phyloP scores from a whole-genome alignment of 1,140 invertebrate species.

The Drosophila miranda region DNA sequence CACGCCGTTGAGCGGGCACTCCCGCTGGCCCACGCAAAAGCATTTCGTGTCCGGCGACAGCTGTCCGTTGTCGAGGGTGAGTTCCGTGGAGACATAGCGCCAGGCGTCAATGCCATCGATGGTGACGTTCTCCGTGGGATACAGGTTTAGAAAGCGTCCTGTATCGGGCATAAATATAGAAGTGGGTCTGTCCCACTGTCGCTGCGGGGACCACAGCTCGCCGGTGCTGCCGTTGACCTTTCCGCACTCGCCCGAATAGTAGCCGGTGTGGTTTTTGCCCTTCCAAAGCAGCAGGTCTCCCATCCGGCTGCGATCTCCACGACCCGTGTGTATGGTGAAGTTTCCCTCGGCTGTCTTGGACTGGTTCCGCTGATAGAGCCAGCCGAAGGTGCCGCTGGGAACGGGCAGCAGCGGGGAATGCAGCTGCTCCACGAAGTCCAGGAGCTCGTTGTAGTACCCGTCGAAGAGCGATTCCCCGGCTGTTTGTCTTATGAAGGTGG shows the following conservation, averaged over 20 bases:
- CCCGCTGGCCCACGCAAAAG: slow-evolving; percentile 66
- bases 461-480: slow-evolving; percentile 88
- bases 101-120: slow-evolving; percentile 84
- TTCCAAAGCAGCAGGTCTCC: slow-evolving; percentile 88
- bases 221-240: slow-evolving; percentile 88
- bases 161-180: slow-evolving; percentile 87
- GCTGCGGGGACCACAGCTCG: slow-evolving; percentile 88
- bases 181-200: slow-evolving; percentile 83
- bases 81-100: slow-evolving; percentile 84
- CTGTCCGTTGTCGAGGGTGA: slow-evolving; percentile 87
- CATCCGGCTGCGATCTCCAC: slow-evolving; percentile 84
- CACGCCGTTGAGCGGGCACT: slow-evolving; percentile 83
- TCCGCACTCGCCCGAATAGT: slow-evolving; percentile 85
- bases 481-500: slow-evolving; percentile 85
- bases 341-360: slow-evolving; percentile 88
- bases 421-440: slow-evolving; percentile 84
- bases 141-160: slow-evolving; percentile 84
- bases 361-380: slow-evolving; percentile 90
- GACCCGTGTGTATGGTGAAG: slow-evolving; percentile 89
- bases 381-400: slow-evolving; percentile 88
- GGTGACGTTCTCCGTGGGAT: slow-evolving; percentile 69
- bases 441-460: slow-evolving; percentile 88
- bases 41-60: slow-evolving; percentile 65
- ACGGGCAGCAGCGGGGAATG: slow-evolving; percentile 84
- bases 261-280: slow-evolving; percentile 83